Conservation (phyloP, 1,140 invertebrate species). For the Solenopsis fugax region DNA sequence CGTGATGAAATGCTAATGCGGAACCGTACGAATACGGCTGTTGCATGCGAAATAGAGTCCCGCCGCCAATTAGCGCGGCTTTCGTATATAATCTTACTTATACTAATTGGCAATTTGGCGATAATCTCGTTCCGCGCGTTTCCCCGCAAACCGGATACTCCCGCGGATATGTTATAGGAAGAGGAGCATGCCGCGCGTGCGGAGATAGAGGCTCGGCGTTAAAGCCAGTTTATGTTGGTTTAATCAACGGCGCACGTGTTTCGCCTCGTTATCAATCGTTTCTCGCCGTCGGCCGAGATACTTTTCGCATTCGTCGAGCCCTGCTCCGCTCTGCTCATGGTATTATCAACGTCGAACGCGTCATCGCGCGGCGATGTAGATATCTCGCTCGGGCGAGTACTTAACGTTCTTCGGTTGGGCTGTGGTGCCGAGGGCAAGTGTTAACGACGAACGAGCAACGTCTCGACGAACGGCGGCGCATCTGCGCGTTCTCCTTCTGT, state of each 20-base stretch:
- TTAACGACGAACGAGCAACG: slow-evolving; percentile 52
- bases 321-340: neutral
- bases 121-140: slow-evolving; percentile 21
- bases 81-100: slow-evolving; percentile 48
- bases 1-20: slow-evolving; percentile 34
- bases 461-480: slow-evolving; percentile 22
- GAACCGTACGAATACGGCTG: neutral
- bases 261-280: neutral
- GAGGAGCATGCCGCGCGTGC: neutral
- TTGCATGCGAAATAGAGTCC: slow-evolving; percentile 32
- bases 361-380: neutral
- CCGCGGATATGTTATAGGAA: neutral
- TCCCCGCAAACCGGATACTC: slow-evolving; percentile 28
- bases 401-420: neutral
- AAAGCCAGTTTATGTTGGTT: neutral
- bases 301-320: neutral
- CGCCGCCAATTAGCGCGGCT: slow-evolving; percentile 35
- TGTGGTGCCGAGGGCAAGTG: slow-evolving; percentile 28
- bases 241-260: slow-evolving; percentile 6
- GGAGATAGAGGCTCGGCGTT: neutral
- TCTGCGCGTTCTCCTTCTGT: slow-evolving; percentile 67
- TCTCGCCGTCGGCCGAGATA: neutral
- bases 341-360: slow-evolving; percentile 28
- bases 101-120: slow-evolving; percentile 53
- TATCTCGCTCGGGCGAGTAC: neutral